phyloP scores from a whole-genome alignment of 2,113 vertebrate genomes.

The Perca fluviatilis region DNA sequence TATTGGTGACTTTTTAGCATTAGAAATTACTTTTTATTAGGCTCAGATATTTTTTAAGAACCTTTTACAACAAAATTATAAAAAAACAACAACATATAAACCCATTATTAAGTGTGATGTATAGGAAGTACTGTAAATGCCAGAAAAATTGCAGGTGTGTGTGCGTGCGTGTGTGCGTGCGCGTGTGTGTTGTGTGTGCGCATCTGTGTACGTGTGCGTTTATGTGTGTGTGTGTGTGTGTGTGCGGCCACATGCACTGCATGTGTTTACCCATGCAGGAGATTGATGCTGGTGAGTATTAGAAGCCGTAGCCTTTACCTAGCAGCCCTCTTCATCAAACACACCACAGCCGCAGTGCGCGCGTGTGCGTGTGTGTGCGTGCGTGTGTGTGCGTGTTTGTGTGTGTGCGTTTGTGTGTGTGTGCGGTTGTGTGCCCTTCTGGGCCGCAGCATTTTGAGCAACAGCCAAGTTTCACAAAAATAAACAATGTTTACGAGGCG shows the following conservation, averaged over 20 bases:
- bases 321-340: constrained; percentile 37
- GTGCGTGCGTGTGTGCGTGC: constrained; percentile 14
- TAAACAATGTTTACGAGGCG: constrained; percentile 57
- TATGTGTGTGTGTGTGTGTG: background rate
- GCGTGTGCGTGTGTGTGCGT: constrained; percentile 11
- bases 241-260: background rate
- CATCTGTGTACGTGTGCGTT: constrained; percentile 9
- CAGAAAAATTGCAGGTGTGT: background rate
- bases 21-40: background rate
- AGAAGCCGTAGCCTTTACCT: constrained; percentile 36
- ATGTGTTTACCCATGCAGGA: constrained; percentile 22
- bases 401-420: constrained; percentile 11
- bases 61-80: background rate
- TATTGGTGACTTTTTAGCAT: background rate
- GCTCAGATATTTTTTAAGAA: background rate
- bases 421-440: constrained; percentile 1
- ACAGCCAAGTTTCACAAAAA: constrained; percentile 54
- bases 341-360: constrained; percentile 11
- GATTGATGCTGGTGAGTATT: constrained; percentile 29
- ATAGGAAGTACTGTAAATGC: background rate
- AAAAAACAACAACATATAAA: background rate
- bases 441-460: constrained; percentile 7
- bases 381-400: background rate
- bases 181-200: background rate
- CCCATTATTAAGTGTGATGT: background rate